A percentile compares a stretch with the other conserved stretches of the same genome.
Evolutionary conservation across 1,140 invertebrate genomes (phyloP).

Genomic region (Aphelenchoides besseyi): DNA sequence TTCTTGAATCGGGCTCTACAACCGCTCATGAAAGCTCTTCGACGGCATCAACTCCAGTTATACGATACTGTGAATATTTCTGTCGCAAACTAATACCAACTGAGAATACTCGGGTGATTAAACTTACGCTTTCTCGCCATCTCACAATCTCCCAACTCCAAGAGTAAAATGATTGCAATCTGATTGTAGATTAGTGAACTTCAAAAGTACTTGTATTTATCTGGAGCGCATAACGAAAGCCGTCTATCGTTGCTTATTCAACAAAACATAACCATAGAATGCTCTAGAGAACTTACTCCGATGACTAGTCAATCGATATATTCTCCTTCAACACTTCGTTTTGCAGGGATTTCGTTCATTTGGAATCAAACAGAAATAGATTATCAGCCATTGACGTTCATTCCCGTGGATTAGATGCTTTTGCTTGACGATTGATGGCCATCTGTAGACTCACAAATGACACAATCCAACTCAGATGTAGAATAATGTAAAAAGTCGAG

Average conservation of each 20-base stretch:
- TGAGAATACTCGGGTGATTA: too few relatives aligned
- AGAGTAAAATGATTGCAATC: background rate
- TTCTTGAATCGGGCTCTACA: background rate
- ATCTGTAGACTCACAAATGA: too few relatives aligned
- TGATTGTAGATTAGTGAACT: background rate
- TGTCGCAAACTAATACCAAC: conserved; percentile 6
- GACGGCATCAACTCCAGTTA: background rate
- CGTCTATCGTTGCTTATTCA: background rate
- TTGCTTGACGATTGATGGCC: too few relatives aligned
- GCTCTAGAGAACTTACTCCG: background rate
- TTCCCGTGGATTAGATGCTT: too few relatives aligned
- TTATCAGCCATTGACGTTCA: too few relatives aligned
- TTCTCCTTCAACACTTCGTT: too few relatives aligned
- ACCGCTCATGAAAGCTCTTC: background rate
- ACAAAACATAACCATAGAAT: background rate
- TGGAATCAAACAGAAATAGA: too few relatives aligned
- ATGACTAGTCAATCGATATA: too few relatives aligned
- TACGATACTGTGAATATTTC: background rate
- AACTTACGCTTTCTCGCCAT: background rate
- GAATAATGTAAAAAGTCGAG: too few relatives aligned
- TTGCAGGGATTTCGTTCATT: too few relatives aligned
- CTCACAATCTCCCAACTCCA: background rate
- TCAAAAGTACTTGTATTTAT: conserved; percentile 11
- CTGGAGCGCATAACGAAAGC: background rate
- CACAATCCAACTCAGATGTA: too few relatives aligned